These are phyloP conservation scores for Cantharis rustica DNA, from an alignment of 2,888 invertebrate genomes.

Conservation along the genomic window DNA sequence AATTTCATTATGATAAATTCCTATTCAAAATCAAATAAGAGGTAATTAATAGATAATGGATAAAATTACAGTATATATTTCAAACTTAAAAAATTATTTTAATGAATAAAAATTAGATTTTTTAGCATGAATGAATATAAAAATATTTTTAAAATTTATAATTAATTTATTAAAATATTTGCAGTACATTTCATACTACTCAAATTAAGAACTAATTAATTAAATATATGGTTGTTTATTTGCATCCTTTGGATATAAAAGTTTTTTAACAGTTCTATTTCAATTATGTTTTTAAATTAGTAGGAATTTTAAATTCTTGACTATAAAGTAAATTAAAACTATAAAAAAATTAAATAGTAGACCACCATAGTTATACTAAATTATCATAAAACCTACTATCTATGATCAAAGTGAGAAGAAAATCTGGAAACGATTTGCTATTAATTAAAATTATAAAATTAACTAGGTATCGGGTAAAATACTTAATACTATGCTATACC, in stretches of 20 bases:
- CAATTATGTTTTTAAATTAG: neutral
- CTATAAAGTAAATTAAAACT: neutral
- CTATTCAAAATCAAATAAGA: neutral
- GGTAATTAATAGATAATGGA: too few species aligned
- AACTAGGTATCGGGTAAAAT: neutral
- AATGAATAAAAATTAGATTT: neutral
- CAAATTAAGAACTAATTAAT: neutral
- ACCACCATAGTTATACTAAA: neutral
- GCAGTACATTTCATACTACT: neutral
- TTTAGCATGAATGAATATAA: neutral
- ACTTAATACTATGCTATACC: too few species aligned
- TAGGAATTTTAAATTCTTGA: neutral
- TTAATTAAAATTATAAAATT: neutral
- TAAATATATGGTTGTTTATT: neutral
- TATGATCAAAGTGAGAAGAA: neutral
- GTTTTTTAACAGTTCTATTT: neutral
- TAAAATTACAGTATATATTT: too few species aligned
- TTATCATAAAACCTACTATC: neutral
- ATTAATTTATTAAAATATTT: neutral
- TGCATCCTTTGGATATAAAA: neutral
- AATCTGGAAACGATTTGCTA: neutral
- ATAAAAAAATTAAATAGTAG: neutral
- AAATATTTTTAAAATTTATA: neutral
- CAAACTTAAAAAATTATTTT: neutral
- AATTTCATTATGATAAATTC: neutral